Evolutionary conservation across 2,888 invertebrate genomes (phyloP), one percentile per base, ranked within the genome.

Genomic region (Lithodes maja): DNA sequence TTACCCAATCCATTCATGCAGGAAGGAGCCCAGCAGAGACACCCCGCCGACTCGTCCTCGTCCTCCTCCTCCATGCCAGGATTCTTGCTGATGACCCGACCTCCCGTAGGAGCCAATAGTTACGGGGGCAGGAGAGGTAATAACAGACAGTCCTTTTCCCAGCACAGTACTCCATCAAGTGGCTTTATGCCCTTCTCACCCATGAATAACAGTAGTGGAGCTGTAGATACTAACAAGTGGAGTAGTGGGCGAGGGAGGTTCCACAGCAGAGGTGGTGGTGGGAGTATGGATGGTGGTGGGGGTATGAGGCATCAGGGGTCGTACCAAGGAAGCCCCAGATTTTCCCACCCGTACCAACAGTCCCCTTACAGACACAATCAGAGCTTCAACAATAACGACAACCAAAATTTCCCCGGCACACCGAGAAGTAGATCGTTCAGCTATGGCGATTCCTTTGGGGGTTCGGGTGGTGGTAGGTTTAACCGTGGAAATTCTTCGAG

Each of bases 101-200:
- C 85, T n/a, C 77, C 88, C 17, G n/a, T 75, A 7, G 88, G 85
- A 5, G 61, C 81, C 54, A 89, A 89, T 69, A 80, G 74, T 12
- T 89, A 83, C 53, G 84, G 87, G 17, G 79, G 88, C 9, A 55
- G 53, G 1, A 54, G 68, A 15, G 74, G 55, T 3, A 15, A 1
- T 15, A 17, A 7, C 7, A 17, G 1, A n/a, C 79, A 79, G 52
- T 79, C 33, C 54, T 79, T n/a, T 53, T 2, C 84, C 33, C 17
- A 53, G 12, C 54, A 84, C 55, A 50, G 54, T 53, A 75, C 71
- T 80, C 50, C 68, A 50, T 17, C 77, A n/a, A 68, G 80, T 12
- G 77, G 49, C 55, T 89, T 85, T 50, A 89, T 89, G 50, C 54
- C 85, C n/a, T 89, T 89, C 75, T 84, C 88, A n/a, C 33, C 83